phyloP scores from a whole-genome alignment of 2,888 invertebrate genomes.

The Xanthorhoe designata region DNA sequence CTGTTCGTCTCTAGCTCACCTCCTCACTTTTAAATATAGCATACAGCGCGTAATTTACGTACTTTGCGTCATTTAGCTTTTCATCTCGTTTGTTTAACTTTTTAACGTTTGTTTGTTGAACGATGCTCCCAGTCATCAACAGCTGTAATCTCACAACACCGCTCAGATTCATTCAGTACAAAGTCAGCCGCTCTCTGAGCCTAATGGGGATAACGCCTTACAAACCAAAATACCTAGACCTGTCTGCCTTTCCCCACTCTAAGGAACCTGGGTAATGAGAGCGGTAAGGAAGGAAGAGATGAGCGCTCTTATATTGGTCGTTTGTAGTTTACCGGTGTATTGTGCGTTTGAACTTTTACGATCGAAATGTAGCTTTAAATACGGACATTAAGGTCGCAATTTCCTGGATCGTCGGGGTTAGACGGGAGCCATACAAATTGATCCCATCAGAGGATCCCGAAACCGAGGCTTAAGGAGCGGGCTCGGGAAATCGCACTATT shows the following conservation, averaged over 20 bases:
- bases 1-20: no score
- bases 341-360: conserved; percentile 58
- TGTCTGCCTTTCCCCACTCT: conserved; percentile 34
- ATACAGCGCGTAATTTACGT: no score
- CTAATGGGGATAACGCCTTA: background rate
- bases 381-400: conserved; percentile 59
- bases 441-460: conserved; percentile 63
- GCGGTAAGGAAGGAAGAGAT: conserved; percentile 39
- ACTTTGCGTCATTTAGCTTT: no score
- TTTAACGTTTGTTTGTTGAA: no score
- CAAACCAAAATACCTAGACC: conserved; percentile 48
- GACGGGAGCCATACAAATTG: conserved; percentile 77
- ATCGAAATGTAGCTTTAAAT: conserved; percentile 60
- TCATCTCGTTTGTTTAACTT: no score
- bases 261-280: conserved; percentile 39
- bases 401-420: conserved; percentile 50
- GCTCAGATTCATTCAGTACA: no score
- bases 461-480: conserved; percentile 55
- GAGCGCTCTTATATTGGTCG: conserved; percentile 60
- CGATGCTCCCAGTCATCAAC: no score
- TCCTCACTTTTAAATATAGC: no score
- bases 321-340: conserved; percentile 66
- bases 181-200: no score
- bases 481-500: conserved; percentile 68
- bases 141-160: no score